Percentiles rank a stretch among this genome's conserved stretches.
These are phyloP conservation scores for Crotalus viridis DNA, from an alignment of 2,113 vertebrate species.

Conservation along the genomic window DNA sequence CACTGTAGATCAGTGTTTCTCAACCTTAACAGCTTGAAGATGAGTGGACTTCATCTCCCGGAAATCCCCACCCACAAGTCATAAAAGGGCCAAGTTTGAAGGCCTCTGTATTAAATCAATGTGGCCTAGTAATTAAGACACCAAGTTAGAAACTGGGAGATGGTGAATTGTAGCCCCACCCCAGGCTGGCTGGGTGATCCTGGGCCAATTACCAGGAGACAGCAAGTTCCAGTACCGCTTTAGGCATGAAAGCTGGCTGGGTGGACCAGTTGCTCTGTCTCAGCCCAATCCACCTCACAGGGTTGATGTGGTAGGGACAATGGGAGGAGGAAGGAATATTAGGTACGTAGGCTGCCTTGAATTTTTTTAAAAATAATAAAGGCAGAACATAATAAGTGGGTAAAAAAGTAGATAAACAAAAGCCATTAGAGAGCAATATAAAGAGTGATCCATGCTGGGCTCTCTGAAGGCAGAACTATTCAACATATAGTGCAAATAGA, in stretches of 20 bases:
- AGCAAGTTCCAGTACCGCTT: too few relatives aligned
- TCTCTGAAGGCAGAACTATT: background rate
- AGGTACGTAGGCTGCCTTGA: background rate
- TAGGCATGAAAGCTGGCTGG: background rate
- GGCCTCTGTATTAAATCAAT: too few relatives aligned
- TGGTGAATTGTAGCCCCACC: too few relatives aligned
- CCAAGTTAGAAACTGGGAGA: too few relatives aligned
- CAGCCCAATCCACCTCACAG: background rate
- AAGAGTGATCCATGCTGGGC: background rate
- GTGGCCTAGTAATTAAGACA: too few relatives aligned
- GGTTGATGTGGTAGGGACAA: background rate
- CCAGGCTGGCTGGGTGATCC: too few relatives aligned
- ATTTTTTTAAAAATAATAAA: background rate
- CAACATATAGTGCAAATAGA: background rate
- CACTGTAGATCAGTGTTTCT: background rate
- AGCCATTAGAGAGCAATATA: background rate
- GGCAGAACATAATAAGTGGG: background rate
- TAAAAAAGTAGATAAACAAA: background rate
- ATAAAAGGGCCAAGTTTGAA: too few relatives aligned
- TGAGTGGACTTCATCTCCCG: background rate
- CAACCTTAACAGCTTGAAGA: background rate
- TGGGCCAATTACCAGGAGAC: too few relatives aligned
- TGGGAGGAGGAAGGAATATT: background rate
- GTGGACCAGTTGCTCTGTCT: background rate
- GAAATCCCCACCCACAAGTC: too few relatives aligned